Evolutionary conservation across 1,140 invertebrate species (phyloP), one percentile per base, ranked within the genome.

Genomic region (Zaprionus ghesquierei): DNA sequence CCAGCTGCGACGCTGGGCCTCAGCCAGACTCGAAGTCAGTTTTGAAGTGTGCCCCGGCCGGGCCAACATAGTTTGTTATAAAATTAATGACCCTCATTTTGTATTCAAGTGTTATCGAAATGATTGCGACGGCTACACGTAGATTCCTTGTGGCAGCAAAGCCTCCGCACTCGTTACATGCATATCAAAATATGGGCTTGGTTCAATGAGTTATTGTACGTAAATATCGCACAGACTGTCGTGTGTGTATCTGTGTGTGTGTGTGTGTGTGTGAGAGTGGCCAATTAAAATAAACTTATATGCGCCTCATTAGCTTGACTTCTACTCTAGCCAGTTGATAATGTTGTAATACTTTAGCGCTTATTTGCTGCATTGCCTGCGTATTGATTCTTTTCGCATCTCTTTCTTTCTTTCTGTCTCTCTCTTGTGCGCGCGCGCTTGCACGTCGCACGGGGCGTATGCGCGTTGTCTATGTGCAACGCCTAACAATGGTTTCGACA

Each of bases 11-110:
- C 55, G 27, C 8, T 35, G 23, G 44, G 44, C 20, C 27, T 66
- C 6, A 27, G 6, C 27, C 27, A 29, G 56, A 55, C 56, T 71
- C 22, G 55, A 44, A 50, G 53, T 20, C 53, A 46, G 44, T 23
- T n/a, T 62, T 71, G 38, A 74, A 79, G 80, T 79, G 75, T 78
- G 71, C 74, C 70, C 44, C 31, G 55, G 35, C 55, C 65, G 46
- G 72, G 72, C 69, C 65, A 74, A 70, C 81, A 74, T 68, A 79
- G 82, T 89, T 89, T 84, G 84, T 80, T 89, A 77, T 89, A 89
- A 89, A 89, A 89, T 89, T 89, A 89, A 89, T 89, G 84, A 89
- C 84, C 84, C 84, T 89, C 85, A 89, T 89, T 89, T 78, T 84
- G 85, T 89, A 89, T 89, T 89, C 84, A 89, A 89, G 84, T 89